A percentile compares a stretch with the other conserved stretches of the same genome.
phyloP scores from a whole-genome alignment of 2,797 vertebrate genomes.

The Pseudomugil gertrudae region DNA sequence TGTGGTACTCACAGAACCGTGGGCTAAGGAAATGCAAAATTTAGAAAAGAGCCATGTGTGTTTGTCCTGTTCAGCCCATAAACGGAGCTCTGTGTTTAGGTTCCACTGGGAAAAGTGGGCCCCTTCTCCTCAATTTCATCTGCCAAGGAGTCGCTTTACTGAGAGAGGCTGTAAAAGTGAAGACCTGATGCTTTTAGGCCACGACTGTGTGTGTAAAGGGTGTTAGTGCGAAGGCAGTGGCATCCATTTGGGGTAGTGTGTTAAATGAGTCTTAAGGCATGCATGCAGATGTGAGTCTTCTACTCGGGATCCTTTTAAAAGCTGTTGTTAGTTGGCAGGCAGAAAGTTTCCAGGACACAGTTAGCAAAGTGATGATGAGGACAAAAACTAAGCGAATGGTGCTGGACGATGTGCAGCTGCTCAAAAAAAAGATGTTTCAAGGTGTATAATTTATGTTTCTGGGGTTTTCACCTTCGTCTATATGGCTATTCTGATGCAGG shows the following conservation, averaged over 20 bases:
- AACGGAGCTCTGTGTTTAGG: conserved; percentile 76
- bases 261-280: conserved; percentile 35
- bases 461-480: too few relatives aligned
- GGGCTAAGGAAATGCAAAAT: conserved; percentile 59
- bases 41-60: conserved; percentile 72
- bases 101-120: conserved; percentile 56
- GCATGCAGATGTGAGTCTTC: conserved; percentile 25
- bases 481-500: too few relatives aligned
- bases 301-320: background rate
- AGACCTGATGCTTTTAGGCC: conserved; percentile 55
- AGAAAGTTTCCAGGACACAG: background rate
- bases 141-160: conserved; percentile 64
- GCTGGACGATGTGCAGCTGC: too few relatives aligned
- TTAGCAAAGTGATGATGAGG: too few relatives aligned
- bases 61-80: conserved; percentile 67
- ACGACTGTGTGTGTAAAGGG: conserved; percentile 61
- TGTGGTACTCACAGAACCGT: conserved; percentile 29
- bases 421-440: too few relatives aligned
- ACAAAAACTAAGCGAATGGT: too few relatives aligned
- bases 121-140: conserved; percentile 42
- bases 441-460: too few relatives aligned
- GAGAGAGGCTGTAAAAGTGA: conserved; percentile 62
- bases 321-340: background rate
- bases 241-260: conserved; percentile 33
- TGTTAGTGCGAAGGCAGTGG: conserved; percentile 51